A percentile compares a stretch with the other conserved stretches of the same genome.
Evolutionary conservation across 2,113 vertebrate genomes (phyloP).

Genomic region (Myotis brandtii): DNA sequence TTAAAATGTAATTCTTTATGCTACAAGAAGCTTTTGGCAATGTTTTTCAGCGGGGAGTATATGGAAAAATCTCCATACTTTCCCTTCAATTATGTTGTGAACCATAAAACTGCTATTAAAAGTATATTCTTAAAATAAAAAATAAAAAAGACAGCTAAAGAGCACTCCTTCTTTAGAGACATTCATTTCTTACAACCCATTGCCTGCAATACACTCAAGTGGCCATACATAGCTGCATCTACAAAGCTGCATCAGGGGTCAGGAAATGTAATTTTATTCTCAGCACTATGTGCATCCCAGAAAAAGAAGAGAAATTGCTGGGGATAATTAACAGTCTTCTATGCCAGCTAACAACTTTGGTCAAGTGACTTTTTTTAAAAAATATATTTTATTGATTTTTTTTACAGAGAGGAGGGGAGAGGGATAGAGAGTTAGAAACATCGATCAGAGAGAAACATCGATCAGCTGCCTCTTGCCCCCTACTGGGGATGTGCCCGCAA

Average conservation of each 20-base stretch:
- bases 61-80: not conserved
- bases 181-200: not conserved
- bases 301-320: not conserved
- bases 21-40: conserved; percentile 19
- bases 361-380: not conserved
- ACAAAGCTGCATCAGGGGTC: not conserved
- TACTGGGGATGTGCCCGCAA: too few relatives aligned
- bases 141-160: not conserved
- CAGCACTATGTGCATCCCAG: not conserved
- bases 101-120: not conserved
- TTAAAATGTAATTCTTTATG: not conserved
- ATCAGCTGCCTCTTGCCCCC: too few relatives aligned
- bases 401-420: too few relatives aligned
- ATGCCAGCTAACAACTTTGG: not conserved
- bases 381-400: too few relatives aligned
- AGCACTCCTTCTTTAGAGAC: not conserved
- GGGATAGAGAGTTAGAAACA: too few relatives aligned
- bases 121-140: not conserved
- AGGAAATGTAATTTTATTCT: not conserved
- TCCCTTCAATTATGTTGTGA: not conserved
- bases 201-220: not conserved
- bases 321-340: not conserved
- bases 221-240: not conserved
- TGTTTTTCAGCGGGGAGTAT: not conserved
- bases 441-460: too few relatives aligned